Evolutionary conservation across 2,797 vertebrate species (phyloP).

Genomic region (Malurus leucopterus): DNA sequence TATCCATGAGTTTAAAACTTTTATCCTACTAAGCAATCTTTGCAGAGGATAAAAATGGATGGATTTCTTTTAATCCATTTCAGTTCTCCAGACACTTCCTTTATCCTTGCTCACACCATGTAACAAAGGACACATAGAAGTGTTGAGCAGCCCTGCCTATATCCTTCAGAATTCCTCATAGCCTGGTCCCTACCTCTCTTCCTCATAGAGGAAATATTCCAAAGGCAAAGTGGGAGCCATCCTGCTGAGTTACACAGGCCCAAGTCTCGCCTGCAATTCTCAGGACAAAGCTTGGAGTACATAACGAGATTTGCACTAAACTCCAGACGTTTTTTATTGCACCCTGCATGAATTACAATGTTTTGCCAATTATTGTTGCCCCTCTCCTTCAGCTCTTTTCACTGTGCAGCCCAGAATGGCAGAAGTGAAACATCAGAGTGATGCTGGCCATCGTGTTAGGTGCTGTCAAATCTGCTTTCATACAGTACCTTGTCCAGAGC

Average conservation of each 20-base stretch:
- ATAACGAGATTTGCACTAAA: neutral
- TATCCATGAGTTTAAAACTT: neutral
- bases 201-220: neutral
- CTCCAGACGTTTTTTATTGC: neutral
- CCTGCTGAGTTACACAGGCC: neutral
- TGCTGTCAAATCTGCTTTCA: accelerated
- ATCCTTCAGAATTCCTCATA: neutral
- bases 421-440: neutral
- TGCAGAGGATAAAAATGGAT: neutral
- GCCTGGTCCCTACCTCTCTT: neutral
- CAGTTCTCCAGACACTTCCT: neutral
- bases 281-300: neutral
- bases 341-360: neutral
- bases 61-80: neutral
- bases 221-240: neutral
- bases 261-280: neutral
- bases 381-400: neutral
- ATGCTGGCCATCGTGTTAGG: accelerated
- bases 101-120: neutral
- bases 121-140: neutral
- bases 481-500: accelerated
- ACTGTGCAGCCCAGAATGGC: neutral
- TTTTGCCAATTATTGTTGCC: neutral
- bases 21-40: neutral
- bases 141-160: neutral